phyloP scores from a whole-genome alignment of 2,888 invertebrate genomes.

The Lasioglossum malachurum region DNA sequence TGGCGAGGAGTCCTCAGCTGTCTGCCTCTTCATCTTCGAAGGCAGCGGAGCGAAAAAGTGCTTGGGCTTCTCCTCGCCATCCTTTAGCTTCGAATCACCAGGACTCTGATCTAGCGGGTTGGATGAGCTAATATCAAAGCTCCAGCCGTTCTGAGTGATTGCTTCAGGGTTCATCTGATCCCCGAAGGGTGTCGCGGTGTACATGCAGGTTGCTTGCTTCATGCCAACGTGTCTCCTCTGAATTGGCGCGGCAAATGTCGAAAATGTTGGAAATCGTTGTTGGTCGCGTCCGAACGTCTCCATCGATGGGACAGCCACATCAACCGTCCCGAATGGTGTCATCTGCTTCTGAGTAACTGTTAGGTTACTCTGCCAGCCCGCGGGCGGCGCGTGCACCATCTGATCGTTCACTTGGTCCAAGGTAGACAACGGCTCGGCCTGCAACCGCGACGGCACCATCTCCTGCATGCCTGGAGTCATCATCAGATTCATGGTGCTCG shows the following conservation, averaged over 20 bases:
- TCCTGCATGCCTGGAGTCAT: slow-evolving; percentile 40
- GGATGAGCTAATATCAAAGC: slow-evolving; percentile 13
- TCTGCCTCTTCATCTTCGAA: slow-evolving; percentile 59
- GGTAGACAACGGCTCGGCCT: slow-evolving; percentile 59
- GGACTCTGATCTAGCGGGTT: slow-evolving; percentile 1
- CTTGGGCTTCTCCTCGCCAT: slow-evolving; percentile 66
- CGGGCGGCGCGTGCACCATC: slow-evolving; percentile 66
- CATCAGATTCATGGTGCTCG: slow-evolving; percentile 64
- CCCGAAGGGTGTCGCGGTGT: slow-evolving; percentile 19
- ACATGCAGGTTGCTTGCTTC: slow-evolving; percentile 35
- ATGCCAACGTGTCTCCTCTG: slow-evolving; percentile 62
- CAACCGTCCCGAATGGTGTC: slow-evolving; percentile 9
- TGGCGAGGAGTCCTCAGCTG: slow-evolving; percentile 58
- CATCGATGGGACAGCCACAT: not conserved
- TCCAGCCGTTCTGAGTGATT: slow-evolving; percentile 55
- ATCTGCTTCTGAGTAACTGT: slow-evolving; percentile 45
- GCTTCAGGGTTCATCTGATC: slow-evolving; percentile 27
- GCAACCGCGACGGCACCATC: slow-evolving; percentile 69
- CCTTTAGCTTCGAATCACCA: not conserved
- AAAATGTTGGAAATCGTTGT: slow-evolving; percentile 12
- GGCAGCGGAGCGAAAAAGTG: slow-evolving; percentile 80
- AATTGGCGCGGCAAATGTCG: slow-evolving; percentile 64
- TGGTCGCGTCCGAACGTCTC: slow-evolving; percentile 17
- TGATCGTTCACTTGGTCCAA: slow-evolving; percentile 50
- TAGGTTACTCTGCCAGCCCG: slow-evolving; percentile 73